Evolutionary conservation across 2,113 vertebrate species (phyloP).

Genomic region (Heteronetta atricapilla): DNA sequence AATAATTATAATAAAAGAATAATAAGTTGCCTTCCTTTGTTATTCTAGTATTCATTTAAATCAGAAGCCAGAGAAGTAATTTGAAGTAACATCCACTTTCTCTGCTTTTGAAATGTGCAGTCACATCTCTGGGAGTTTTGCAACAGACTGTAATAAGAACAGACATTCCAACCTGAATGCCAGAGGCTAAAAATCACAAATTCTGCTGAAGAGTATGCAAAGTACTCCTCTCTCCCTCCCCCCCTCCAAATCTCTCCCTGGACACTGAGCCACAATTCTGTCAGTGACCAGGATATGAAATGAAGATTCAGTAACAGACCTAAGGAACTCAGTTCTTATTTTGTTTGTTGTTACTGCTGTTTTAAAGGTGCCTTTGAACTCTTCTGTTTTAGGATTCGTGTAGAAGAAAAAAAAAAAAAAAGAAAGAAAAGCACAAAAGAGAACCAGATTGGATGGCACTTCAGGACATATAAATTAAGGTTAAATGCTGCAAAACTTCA

Average conservation of each 20-base stretch:
- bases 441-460: not conserved
- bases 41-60: not conserved
- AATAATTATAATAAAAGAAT: no score
- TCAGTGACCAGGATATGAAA: not conserved
- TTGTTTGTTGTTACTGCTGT: not conserved
- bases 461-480: no score
- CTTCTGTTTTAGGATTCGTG: not conserved
- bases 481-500: not conserved
- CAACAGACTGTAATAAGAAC: not conserved
- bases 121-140: slow-evolving; percentile 4
- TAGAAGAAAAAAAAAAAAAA: not conserved
- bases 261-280: not conserved
- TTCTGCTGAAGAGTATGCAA: not conserved
- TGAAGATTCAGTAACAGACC: not conserved
- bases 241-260: not conserved
- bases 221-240: not conserved
- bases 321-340: not conserved
- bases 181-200: not conserved
- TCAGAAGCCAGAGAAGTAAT: not conserved
- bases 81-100: slow-evolving; percentile 11
- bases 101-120: slow-evolving; percentile 34
- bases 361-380: not conserved
- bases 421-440: not conserved
- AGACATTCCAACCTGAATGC: slow-evolving; percentile 24
- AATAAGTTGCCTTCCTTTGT: not conserved